Evolutionary conservation across 2,888 invertebrate species (phyloP), one percentile per base, ranked within the genome.

Genomic region (Lasioglossum pauxillum): DNA sequence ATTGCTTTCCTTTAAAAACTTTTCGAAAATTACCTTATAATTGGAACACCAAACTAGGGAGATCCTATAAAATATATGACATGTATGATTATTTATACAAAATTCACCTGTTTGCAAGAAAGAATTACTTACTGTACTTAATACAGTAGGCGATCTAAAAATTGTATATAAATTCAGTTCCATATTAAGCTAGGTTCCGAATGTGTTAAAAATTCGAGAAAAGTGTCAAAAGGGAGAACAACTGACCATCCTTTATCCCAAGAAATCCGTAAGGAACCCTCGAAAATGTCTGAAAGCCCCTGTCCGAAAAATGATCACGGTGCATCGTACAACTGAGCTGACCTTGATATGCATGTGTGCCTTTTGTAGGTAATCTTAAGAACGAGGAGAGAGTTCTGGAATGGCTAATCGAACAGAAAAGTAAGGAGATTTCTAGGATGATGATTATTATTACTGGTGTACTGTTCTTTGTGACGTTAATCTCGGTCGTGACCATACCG

Each of bases 341-440:
- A 91, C 89, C 89, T 85, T 91, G 90, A 91, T 91, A 89, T 90
- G 90, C 91, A 85, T 91, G 89, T 91, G 91, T 91, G 90, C 90
- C 91, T 96, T 96, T 96, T 97, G 96, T 97, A 98, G 98, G 98
- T 97, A 97, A 98, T 97, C 98, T 98, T 97, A 98, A 97, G 97
- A 97, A 98, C 96, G 98, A 98, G 97, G 98, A 98, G 96, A 98
- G 98, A 97, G 98, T 98, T 96, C 97, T 98, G 97, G 98, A 98
- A 97, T 98, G 98, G 98, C 97, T 98, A 96, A 97, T 98, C 96
- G 97, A 98, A 96, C 98, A 98, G 97, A 98, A 98, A 98, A 98
- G 98, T 98, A 98, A 98, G 98, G 97, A 96, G 94, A 95, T 94
- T 94, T 94, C 92, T 94, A 94, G 93, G 94, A 94, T 95, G 94